Base-by-base conservation (phyloP, 37 sponge, comb jelly and placozoan species). In the Haliclona indistincta region DNA sequence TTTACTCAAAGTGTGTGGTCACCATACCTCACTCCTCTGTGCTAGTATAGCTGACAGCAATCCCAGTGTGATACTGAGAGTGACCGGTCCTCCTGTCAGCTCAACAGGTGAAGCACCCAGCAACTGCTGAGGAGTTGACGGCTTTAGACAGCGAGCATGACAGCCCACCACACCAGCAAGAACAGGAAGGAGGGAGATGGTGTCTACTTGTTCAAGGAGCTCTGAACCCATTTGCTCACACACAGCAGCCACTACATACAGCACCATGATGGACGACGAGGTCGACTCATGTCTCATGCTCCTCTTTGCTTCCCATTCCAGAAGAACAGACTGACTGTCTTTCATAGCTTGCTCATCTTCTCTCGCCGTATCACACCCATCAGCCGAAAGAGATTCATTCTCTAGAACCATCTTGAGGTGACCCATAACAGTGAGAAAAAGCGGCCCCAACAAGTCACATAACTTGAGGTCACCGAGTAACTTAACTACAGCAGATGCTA, bases 11-110 rank as follows among this genome's bases (percentile, higher is more conserved):
- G 67, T 13, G 8, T 5, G 34, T 71, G 25, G 38, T 39, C 38
- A 75, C 13, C 49, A 47, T 47, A 58, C 85, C 56, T 70, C 33
- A 40, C 54, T 71, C 1, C 41, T 66, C 26, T 64, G 71, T n/a
- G 78, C 56, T 0, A 82, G 63, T 35, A 88, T 43, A 17, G 89
- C 83, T 20, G 84, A 83, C 38, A 88, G 75, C 20, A 85, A 28
- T 13, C 91, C 91, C 28, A 84, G 36, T 25, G 70, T 77, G 44
- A 90, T 90, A 66, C 80, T 85, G 60, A 90, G 74, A 15, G 91
- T 77, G 40, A 84, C 63, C 5, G 68, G 52, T 17, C 82, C 77
- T 4, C 91, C 86, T 44, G 71, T 67, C n/a, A 84, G 28, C 38
- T 76, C 43, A 4, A 71, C 72, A 0, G 28, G 62, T 32, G 66